Evolutionary conservation across 2,113 vertebrate genomes (phyloP).

Genomic region (Rhea americana): DNA sequence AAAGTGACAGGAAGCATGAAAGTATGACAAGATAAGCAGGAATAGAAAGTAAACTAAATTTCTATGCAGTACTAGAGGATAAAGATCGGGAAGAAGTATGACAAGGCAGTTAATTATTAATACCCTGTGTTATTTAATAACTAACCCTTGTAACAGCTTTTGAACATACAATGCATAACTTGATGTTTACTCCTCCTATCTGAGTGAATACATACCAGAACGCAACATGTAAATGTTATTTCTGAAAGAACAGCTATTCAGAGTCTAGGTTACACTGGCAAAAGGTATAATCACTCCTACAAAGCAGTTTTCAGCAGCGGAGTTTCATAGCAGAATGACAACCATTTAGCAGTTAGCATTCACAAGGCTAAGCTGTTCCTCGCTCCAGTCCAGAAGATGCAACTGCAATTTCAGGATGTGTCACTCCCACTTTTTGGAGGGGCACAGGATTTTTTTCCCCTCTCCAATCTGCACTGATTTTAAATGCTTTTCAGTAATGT

Average conservation of each 20-base stretch:
- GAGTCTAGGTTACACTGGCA: neutral
- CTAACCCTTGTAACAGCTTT: neutral
- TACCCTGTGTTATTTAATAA: slow-evolving; percentile 9
- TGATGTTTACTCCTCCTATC: slow-evolving; percentile 24
- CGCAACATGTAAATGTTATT: neutral
- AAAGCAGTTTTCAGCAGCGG: neutral
- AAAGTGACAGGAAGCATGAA: neutral
- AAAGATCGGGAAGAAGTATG: neutral
- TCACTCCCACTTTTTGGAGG: neutral
- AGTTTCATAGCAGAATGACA: neutral
- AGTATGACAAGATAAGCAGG: neutral
- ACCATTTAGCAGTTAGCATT: neutral
- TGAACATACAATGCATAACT: neutral
- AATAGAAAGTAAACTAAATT: neutral
- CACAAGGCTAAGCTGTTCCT: neutral
- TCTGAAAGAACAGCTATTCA: neutral
- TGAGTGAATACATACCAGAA: neutral
- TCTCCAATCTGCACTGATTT: neutral
- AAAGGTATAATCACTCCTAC: neutral
- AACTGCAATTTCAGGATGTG: neutral
- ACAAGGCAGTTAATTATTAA: slow-evolving; percentile 32
- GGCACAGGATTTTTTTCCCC: neutral
- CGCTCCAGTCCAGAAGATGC: neutral
- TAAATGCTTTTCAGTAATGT: neutral
- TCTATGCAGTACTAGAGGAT: neutral